phyloP scores from a whole-genome alignment of 2,888 invertebrate species.

The Dicranocentrus wangi region DNA sequence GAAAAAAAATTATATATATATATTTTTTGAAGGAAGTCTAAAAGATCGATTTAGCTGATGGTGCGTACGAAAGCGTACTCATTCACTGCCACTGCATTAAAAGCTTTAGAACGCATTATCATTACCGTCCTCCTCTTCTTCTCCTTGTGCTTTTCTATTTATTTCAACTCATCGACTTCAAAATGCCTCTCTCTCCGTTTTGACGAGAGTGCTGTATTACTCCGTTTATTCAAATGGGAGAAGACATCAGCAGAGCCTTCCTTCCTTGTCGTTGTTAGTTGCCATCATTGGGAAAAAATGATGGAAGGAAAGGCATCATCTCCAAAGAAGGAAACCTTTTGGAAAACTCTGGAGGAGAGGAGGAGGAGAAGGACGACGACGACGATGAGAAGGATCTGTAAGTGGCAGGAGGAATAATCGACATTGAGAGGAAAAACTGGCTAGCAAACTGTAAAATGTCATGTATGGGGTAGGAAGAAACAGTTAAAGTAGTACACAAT shows the following conservation, averaged over 20 bases:
- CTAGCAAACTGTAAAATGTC: slow-evolving; percentile 28
- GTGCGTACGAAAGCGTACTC: slow-evolving; percentile 20
- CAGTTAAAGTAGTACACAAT: not conserved
- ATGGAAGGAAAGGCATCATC: slow-evolving; percentile 21
- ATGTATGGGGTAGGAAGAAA: slow-evolving; percentile 21
- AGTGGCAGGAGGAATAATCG: slow-evolving; percentile 44
- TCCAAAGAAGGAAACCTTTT: not conserved
- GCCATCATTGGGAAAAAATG: not conserved
- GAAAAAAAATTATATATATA: no score
- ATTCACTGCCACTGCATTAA: slow-evolving; percentile 23
- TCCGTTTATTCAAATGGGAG: no score
- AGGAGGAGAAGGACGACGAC: not conserved
- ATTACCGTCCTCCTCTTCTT: slow-evolving; percentile 13
- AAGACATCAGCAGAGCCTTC: no score
- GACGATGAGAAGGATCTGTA: no score
- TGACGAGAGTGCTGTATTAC: not conserved
- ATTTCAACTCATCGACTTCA: slow-evolving; percentile 50
- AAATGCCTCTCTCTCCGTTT: not conserved
- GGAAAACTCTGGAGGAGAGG: not conserved
- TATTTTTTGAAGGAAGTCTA: no score
- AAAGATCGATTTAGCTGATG: slow-evolving; percentile 30
- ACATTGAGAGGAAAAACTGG: slow-evolving; percentile 12
- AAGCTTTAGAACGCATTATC: slow-evolving; percentile 44
- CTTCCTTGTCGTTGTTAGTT: no score
- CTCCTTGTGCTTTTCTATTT: slow-evolving; percentile 4